These are phyloP conservation scores for Stratiolaelaps scimitus DNA, from an alignment of 1,140 invertebrate species.

Conservation along the genomic window DNA sequence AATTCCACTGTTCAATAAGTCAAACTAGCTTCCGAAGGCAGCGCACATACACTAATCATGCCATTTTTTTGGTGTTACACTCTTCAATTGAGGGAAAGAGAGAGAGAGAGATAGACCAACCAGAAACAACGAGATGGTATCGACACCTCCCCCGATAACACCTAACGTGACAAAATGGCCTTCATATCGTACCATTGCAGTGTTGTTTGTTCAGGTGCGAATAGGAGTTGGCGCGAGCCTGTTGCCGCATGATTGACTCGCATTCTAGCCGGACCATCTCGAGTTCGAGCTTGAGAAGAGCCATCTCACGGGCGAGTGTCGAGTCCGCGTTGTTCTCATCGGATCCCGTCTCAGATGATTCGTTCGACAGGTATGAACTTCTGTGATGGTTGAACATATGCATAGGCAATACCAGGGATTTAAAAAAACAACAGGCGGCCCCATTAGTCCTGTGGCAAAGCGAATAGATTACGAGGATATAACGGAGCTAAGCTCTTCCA, in stretches of 20 bases:
- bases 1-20: no score
- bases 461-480: no score
- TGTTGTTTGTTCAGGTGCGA: conserved; percentile 17
- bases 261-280: conserved; percentile 24
- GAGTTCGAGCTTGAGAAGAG: conserved; percentile 16
- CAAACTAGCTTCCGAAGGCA: no score
- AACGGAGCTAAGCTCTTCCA: no score
- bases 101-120: no score
- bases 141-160: no score
- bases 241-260: conserved; percentile 26
- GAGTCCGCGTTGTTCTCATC: conserved; percentile 21
- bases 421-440: not conserved
- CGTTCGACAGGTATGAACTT: conserved; percentile 21
- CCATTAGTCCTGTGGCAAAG: not conserved
- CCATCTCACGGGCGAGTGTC: conserved; percentile 22
- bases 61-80: no score
- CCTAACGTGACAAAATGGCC: no score
- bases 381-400: not conserved
- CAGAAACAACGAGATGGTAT: no score
- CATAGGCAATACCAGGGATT: not conserved
- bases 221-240: conserved; percentile 23
- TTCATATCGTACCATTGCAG: conserved; percentile 11
- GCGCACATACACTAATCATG: no score
- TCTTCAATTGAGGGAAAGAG: no score
- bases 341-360: conserved; percentile 21